Conservation (phyloP, 2,797 vertebrate species). For the Avahi laniger region DNA sequence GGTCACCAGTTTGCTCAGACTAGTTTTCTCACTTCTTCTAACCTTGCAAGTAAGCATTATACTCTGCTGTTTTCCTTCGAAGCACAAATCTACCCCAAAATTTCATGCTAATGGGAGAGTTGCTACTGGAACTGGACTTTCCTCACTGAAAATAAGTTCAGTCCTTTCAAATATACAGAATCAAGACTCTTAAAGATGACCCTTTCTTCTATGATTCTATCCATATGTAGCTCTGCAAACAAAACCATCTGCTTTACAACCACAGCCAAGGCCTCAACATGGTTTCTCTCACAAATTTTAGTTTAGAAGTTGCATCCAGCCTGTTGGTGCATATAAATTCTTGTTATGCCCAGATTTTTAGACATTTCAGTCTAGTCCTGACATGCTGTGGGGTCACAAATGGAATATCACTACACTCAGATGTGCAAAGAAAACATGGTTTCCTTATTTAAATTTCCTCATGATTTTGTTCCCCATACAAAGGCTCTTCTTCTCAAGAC, state of each 20-base stretch:
- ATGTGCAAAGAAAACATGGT: conserved; percentile 1
- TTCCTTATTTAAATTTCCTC: conserved; percentile 17
- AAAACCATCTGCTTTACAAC: conserved; percentile 35
- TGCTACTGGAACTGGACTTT: background rate
- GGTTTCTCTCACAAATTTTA: conserved; percentile 53
- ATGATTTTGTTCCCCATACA: background rate
- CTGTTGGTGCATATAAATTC: background rate
- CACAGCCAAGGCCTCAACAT: background rate
- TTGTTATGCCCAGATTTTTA: conserved; percentile 6
- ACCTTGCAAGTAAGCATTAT: conserved; percentile 2
- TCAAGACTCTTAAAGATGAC: conserved; percentile 33
- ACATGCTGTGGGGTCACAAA: conserved; percentile 17
- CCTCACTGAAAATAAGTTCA: background rate
- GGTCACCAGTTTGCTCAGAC: background rate
- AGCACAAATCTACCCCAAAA: background rate
- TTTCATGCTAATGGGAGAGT: background rate
- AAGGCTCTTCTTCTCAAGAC: background rate
- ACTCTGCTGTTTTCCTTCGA: background rate
- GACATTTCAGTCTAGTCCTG: background rate
- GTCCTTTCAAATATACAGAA: background rate
- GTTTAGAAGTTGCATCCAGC: background rate
- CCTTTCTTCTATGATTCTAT: background rate
- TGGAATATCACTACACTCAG: background rate
- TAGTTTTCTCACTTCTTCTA: background rate
- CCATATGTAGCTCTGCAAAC: conserved; percentile 15